Conservation (phyloP, 2,113 vertebrate species). For the Campylorhamphus procurvoides region DNA sequence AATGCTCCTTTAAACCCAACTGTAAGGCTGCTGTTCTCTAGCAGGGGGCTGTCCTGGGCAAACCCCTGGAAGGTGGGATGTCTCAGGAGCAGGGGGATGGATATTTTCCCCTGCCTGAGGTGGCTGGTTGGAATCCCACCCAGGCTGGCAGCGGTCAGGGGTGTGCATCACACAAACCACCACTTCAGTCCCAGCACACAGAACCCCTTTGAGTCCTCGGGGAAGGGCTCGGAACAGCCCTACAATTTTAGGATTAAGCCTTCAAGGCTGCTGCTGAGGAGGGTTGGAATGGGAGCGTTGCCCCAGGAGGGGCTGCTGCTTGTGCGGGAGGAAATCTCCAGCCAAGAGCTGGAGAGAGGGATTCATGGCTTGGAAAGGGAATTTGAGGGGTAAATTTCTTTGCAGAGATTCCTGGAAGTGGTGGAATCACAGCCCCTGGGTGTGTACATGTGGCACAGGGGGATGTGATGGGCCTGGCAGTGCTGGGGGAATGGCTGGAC, state of each 20-base stretch:
- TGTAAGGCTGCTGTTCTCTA: not conserved
- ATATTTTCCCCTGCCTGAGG: not conserved
- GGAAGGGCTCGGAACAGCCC: not conserved
- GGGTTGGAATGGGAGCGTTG: not conserved
- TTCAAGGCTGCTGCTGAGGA: not conserved
- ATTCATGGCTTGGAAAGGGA: not conserved
- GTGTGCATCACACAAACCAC: not conserved
- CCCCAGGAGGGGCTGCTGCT: not conserved
- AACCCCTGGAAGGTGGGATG: not conserved
- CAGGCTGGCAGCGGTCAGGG: not conserved
- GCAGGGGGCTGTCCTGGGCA: not conserved
- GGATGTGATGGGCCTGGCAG: not conserved
- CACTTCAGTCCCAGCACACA: not conserved
- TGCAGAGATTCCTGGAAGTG: not conserved
- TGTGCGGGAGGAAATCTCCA: fast-evolving
- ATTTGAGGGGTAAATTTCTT: not conserved
- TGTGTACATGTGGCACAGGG: not conserved
- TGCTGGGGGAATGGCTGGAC: not conserved
- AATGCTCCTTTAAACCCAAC: not conserved
- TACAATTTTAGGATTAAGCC: not conserved
- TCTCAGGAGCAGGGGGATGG: not conserved
- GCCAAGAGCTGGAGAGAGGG: too few species aligned
- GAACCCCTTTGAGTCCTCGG: not conserved
- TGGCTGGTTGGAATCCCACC: not conserved
- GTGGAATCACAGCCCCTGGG: not conserved